Evolutionary conservation across 2,113 vertebrate species (phyloP).

Genomic region (Anolis carolinensis): DNA sequence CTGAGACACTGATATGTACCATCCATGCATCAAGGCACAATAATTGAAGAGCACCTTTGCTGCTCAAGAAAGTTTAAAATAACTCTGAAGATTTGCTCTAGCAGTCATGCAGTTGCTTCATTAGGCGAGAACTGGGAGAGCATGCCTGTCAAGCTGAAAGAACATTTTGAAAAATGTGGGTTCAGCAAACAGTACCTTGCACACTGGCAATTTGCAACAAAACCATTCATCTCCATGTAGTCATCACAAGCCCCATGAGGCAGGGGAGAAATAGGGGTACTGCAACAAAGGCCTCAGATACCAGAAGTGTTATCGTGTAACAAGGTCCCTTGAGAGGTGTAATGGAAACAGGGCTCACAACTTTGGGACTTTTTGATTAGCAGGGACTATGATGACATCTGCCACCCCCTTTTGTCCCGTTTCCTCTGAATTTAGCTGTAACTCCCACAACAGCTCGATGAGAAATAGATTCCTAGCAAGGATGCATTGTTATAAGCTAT

Average conservation of each 20-base stretch:
- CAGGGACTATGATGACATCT: too few relatives aligned
- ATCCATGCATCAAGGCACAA: not conserved
- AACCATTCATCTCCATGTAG: not conserved
- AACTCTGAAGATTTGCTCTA: conserved; percentile 23
- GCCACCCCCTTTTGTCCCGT: too few relatives aligned
- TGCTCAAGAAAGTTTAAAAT: conserved; percentile 24
- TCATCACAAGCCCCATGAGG: not conserved
- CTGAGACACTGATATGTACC: not conserved
- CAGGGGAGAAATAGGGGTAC: not conserved
- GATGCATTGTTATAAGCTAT: too few relatives aligned
- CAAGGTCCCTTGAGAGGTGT: too few relatives aligned
- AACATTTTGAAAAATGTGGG: conserved; percentile 9
- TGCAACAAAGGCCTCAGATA: not conserved
- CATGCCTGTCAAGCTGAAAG: conserved; percentile 9
- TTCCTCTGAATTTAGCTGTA: too few relatives aligned
- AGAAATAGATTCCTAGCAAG: too few relatives aligned
- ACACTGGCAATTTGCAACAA: not conserved
- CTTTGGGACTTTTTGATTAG: too few relatives aligned
- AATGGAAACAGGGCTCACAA: too few relatives aligned
- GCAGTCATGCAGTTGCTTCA: conserved; percentile 3
- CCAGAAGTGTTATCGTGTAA: not conserved
- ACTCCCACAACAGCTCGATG: too few relatives aligned
- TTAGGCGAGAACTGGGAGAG: not conserved
- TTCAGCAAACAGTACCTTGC: not conserved
- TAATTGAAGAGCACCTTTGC: not conserved